phyloP scores from a whole-genome alignment of 92 coral and sea anemone genomes.

The Porites rus region DNA sequence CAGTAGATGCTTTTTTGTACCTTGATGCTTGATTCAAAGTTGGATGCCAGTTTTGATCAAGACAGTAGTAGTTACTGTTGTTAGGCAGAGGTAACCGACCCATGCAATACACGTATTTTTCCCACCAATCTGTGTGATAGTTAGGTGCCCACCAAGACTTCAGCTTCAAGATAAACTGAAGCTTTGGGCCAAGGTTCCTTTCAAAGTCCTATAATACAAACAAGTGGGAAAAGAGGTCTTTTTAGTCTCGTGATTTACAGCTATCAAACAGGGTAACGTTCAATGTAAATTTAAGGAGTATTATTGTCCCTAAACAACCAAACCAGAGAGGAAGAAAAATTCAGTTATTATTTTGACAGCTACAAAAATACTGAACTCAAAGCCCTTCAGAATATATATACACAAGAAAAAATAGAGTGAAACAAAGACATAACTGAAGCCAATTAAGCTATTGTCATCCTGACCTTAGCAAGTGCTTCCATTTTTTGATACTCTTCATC shows the following conservation, averaged over 20 bases:
- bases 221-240: background rate
- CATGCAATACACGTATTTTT: conserved; percentile 96
- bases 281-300: too few species aligned
- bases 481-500: conserved; percentile 85
- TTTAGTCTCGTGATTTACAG: background rate
- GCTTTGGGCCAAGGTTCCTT: conserved; percentile 91
- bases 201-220: conserved; percentile 81
- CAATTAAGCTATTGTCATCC: background rate
- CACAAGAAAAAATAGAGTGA: too few species aligned
- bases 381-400: too few species aligned
- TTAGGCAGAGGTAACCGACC: conserved; percentile 88
- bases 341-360: too few species aligned
- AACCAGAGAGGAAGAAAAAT: too few species aligned
- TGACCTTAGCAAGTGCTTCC: conserved; percentile 87
- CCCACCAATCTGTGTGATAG: conserved; percentile 99
- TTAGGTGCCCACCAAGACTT: conserved; percentile 98
- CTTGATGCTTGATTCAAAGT: conserved; percentile 89
- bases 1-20: conserved; percentile 28
- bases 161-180: conserved; percentile 88
- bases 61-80: conserved; percentile 96
- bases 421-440: background rate
- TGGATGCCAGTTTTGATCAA: conserved; percentile 97
- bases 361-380: too few species aligned
- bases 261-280: background rate
- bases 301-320: too few species aligned